phyloP scores from a whole-genome alignment of 2,888 invertebrate genomes.

The Bombyx huttoni region DNA sequence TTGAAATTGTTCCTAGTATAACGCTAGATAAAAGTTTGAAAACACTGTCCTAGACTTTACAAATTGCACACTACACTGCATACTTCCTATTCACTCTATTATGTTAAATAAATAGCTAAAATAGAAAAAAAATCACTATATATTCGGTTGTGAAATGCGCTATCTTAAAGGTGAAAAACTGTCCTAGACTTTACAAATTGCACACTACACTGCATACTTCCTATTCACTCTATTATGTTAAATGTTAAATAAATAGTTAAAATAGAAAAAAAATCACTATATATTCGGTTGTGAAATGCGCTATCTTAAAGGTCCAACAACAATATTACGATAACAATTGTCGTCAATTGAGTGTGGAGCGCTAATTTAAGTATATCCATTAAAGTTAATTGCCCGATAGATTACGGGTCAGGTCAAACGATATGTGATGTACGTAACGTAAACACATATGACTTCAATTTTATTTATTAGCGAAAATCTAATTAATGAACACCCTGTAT shows the following conservation, averaged over 20 bases:
- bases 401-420: conserved; percentile 34
- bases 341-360: conserved; percentile 48
- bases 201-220: too few relatives aligned
- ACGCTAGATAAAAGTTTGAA: too few relatives aligned
- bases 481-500: too few relatives aligned
- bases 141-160: background rate
- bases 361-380: conserved; percentile 69
- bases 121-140: background rate
- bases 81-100: too few relatives aligned
- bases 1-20: too few relatives aligned
- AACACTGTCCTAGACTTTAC: too few relatives aligned
- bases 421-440: background rate
- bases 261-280: background rate
- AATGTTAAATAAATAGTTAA: background rate
- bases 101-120: background rate
- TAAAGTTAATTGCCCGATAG: conserved; percentile 67
- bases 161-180: background rate
- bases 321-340: conserved; percentile 10
- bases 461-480: too few relatives aligned
- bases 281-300: background rate
- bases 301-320: background rate
- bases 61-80: too few relatives aligned
- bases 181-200: too few relatives aligned
- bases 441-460: background rate
- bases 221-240: too few relatives aligned